These are phyloP conservation scores for Chymomyza amoena DNA, from an alignment of 2,888 invertebrate genomes.

Conservation along the genomic window DNA sequence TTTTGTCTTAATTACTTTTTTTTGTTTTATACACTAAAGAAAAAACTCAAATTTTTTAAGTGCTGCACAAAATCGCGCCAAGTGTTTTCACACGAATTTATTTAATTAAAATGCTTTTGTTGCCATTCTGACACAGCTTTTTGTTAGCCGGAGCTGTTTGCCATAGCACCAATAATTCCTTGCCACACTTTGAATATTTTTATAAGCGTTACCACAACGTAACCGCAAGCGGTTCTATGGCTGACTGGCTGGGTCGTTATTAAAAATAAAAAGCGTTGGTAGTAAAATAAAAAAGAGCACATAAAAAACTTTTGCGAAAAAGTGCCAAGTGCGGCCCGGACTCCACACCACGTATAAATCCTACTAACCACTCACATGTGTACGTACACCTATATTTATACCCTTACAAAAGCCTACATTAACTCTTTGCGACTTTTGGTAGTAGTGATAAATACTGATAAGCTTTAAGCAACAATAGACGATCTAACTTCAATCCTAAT, in stretches of 20 bases:
- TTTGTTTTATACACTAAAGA: constrained; percentile 27
- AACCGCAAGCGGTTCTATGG: constrained; percentile 52
- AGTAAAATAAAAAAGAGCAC: neutral
- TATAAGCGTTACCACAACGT: constrained; percentile 39
- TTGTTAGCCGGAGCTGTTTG: constrained; percentile 9
- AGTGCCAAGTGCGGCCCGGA: constrained; percentile 23
- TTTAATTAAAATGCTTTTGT: constrained; percentile 62
- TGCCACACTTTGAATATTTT: constrained; percentile 32
- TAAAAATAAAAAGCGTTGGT: constrained; percentile 48
- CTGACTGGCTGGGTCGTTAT: constrained; percentile 54
- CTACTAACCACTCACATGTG: constrained; percentile 63
- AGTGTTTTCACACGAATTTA: constrained; percentile 64
- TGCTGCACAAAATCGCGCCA: constrained; percentile 37
- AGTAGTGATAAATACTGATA: neutral
- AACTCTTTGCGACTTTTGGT: constrained; percentile 24
- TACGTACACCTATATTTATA: constrained; percentile 26
- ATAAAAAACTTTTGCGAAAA: neutral
- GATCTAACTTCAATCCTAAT: no score
- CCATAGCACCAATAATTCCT: constrained; percentile 39
- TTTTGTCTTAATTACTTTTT: constrained; percentile 33
- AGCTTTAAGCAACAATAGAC: no score
- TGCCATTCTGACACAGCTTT: constrained; percentile 23
- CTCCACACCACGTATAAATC: constrained; percentile 56
- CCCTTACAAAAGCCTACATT: constrained; percentile 33
- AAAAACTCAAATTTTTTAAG: constrained; percentile 45